Base-by-base conservation (phyloP, 2,888 invertebrate species). In the Anagyrus pseudococci region DNA sequence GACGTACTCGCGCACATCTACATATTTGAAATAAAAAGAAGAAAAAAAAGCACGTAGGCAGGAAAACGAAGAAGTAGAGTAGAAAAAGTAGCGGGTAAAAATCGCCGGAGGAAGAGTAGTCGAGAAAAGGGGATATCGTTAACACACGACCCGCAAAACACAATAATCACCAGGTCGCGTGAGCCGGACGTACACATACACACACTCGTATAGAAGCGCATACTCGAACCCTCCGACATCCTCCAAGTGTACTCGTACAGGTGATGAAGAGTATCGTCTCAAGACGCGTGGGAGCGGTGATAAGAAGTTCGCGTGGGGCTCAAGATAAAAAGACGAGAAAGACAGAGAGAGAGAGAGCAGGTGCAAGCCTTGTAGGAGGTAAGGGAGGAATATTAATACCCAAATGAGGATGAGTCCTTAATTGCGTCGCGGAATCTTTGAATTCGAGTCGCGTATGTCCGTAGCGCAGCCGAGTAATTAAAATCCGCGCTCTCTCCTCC, bases 401-500 rank as follows among this genome's bases (percentile, higher is more conserved):
- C 22, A 56, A 64, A 55, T 50, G 63, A 56, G 59, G 47, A 56
- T 29, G 50, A 25, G 33, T 23, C 4, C 46, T 55, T 64, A 64
- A 64, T 64, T 64, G 64, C 59, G 33, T 58, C 29, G 40, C 29
- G 56, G 57, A 65, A 58, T 61, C 54, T 54, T 61, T 58, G 58
- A 49, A 65, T 61, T 61, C 61, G 50, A 22, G 25, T 47, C 54
- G 33, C 48, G 48, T 40, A 56, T 37, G 13, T 37, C 33, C 15
- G 23, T n/a, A 44, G 17, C 33, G 20, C 55, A 17, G 13, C 13
- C 7, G 25, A 58, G 61, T 70, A 73, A 73, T 73, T 73, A 73
- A 73, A 72, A 73, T 69, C 68, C 67, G 59, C 61, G 37, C 57
- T 43, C 48, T n/a, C n/a, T n/a, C n/a, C n/a, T n/a, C n/a, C 40